phyloP scores from a whole-genome alignment of 1,140 invertebrate genomes.

The Hylaeus anthracinus region DNA sequence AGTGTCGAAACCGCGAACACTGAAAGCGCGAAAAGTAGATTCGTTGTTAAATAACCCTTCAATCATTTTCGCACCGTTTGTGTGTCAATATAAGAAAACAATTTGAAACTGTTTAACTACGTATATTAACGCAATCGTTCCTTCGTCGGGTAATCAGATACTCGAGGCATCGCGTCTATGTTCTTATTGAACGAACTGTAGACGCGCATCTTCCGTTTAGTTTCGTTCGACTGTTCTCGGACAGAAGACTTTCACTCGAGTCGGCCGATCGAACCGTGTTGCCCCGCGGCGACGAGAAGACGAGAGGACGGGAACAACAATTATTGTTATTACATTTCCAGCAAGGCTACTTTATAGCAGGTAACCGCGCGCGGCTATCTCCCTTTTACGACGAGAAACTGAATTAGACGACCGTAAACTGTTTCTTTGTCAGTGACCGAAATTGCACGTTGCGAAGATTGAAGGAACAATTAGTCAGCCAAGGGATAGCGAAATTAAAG shows the following conservation, averaged over 20 bases:
- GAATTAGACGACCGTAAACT: conserved; percentile 17
- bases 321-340: conserved; percentile 49
- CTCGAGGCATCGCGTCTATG: too few species aligned
- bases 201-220: conserved; percentile 8
- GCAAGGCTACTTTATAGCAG: conserved; percentile 25
- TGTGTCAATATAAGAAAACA: too few species aligned
- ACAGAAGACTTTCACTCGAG: conserved; percentile 53
- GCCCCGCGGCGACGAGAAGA: neutral
- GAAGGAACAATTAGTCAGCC: neutral
- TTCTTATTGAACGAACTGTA: too few species aligned
- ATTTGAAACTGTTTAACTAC: too few species aligned
- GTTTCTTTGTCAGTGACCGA: conserved; percentile 2
- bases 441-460: conserved; percentile 8
- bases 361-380: neutral
- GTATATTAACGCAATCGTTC: too few species aligned
- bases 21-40: too few species aligned
- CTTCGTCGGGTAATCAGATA: too few species aligned
- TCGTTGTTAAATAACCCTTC: too few species aligned
- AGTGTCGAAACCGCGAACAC: too few species aligned
- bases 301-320: conserved; percentile 4
- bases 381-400: conserved; percentile 10
- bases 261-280: conserved; percentile 10
- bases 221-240: conserved; percentile 16
- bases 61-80: too few species aligned
- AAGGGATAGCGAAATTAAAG: neutral